Conservation (phyloP, 2,888 invertebrate species). For the Heliconius sara region DNA sequence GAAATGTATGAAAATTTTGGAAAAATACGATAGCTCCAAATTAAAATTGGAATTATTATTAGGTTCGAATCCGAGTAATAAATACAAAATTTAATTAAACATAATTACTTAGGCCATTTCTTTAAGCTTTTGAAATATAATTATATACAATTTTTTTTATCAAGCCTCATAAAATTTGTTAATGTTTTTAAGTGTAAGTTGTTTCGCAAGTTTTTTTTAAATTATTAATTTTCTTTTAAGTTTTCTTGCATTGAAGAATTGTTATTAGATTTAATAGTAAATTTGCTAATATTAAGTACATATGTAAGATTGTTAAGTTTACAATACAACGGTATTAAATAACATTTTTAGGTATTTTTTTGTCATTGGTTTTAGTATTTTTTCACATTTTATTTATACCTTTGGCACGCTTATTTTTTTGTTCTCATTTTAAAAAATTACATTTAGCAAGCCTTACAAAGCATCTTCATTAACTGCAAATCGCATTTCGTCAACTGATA, state of each 20-base stretch:
- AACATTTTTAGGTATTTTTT: background rate
- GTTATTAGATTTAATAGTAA: background rate
- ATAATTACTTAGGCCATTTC: background rate
- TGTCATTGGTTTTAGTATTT: background rate
- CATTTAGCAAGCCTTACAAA: background rate
- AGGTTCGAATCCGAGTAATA: background rate
- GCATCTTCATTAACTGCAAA: slow-evolving; percentile 2
- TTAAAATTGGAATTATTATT: background rate
- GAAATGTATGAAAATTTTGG: slow-evolving; percentile 8
- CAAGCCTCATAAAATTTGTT: background rate
- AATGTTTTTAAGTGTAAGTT: background rate
- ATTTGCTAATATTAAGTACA: slow-evolving; percentile 6
- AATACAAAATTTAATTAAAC: background rate
- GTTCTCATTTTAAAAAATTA: background rate
- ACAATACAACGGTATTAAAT: background rate
- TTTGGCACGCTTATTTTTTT: slow-evolving; percentile 8
- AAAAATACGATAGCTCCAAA: background rate
- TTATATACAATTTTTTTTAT: background rate
- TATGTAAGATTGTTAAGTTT: background rate
- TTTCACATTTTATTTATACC: background rate
- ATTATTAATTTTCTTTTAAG: background rate
- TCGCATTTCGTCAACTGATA: background rate
- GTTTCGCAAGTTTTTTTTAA: background rate
- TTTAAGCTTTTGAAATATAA: background rate
- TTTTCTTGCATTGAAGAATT: background rate